Evolutionary conservation across 2,888 invertebrate genomes (phyloP), one percentile per base, ranked within the genome.

Genomic region (Pandemis cinnamomeana): DNA sequence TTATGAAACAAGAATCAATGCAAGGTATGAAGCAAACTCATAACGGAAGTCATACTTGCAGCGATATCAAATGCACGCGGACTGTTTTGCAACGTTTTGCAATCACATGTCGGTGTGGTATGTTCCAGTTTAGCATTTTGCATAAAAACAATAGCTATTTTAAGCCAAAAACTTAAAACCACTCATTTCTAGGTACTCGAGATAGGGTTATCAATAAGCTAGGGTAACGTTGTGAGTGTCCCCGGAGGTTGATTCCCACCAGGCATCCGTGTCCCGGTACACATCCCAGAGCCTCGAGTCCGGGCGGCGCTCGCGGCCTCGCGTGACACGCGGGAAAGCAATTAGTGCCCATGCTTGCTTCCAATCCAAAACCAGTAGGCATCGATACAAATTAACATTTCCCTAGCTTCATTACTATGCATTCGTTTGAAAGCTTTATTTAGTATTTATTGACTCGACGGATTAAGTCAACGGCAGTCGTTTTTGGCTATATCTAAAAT

Each of bases 1-100:
- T 73, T 66, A 51, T 66, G 73, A 69, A 69, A 69, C 60, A 55
- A 62, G 70, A 55, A 42, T 68, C 69, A 61, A 70, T 66, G 61
- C 70, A 53, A 73, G 62, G 67, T 70, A 73, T 73, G 73, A 69
- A 66, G 73, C 68, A 69, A 60, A 72, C 27, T 69, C 55, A 68
- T 64, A 73, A 66, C 73, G 73, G 73, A 73, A 66, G 62, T 73
- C 72, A 70, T 73, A 67, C 67, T 20, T 51, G 62, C 48, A 36
- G 48, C 27, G 15, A 48, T 64, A 64, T 72, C 63, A 69, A 72
- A 53, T 67, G n/a, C 15, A 55, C 55, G 7, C 7, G 8, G 20
- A 55, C 7, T 48, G 8, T 7, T 10, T 27, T 10, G 11, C 15
- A 62, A 44, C 44, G 53, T 72, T 72, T 63, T 46, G 63, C 68